Evolutionary conservation across 2,113 vertebrate species (phyloP).

Genomic region (Cranoglanis bouderius): DNA sequence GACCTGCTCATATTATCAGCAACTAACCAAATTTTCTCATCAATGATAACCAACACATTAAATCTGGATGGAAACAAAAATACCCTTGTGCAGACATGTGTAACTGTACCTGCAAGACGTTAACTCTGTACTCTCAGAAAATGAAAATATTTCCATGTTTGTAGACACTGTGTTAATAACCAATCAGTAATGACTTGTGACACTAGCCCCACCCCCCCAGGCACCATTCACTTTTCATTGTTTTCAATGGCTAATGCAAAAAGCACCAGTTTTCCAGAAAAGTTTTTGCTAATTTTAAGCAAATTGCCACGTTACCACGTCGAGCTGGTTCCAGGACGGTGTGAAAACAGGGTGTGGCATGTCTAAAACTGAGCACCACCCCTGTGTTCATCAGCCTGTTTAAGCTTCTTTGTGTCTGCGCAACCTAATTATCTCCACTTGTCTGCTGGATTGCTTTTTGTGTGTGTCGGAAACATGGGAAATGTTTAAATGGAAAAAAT

Average conservation of each 20-base stretch:
- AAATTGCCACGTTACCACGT: neutral
- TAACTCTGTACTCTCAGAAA: neutral
- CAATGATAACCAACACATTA: too few relatives aligned
- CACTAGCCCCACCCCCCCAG: neutral
- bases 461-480: slow-evolving; percentile 40
- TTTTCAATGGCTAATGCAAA: neutral
- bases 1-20: too few relatives aligned
- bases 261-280: neutral
- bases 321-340: slow-evolving; percentile 5
- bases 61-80: neutral
- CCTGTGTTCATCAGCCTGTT: slow-evolving; percentile 19
- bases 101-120: neutral
- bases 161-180: neutral
- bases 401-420: slow-evolving; percentile 39
- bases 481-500: slow-evolving; percentile 69
- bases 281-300: neutral
- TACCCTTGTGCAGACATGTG: too few relatives aligned
- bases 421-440: slow-evolving; percentile 55
- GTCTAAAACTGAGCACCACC: neutral
- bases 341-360: neutral
- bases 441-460: slow-evolving; percentile 29
- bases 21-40: too few relatives aligned
- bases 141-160: neutral
- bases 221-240: neutral
- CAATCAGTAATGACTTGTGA: neutral